A percentile compares a stretch with the other conserved stretches of the same genome.
phyloP scores from a whole-genome alignment of 2,888 invertebrate genomes.

The Drosophila lacicola region DNA sequence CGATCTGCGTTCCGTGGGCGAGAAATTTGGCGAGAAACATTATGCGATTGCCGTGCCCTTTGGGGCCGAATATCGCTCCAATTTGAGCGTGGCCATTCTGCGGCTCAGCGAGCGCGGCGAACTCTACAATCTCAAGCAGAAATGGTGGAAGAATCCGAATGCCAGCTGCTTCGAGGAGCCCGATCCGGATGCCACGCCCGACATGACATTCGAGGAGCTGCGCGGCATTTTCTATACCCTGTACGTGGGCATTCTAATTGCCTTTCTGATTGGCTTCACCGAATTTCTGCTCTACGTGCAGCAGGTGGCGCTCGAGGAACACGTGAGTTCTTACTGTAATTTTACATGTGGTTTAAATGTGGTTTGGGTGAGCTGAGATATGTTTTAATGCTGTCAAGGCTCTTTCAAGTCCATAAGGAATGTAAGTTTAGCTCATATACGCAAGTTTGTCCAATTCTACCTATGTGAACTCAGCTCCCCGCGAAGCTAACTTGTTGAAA shows the following conservation, averaged over 20 bases:
- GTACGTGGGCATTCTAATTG: constrained; percentile 89
- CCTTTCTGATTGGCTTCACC: constrained; percentile 90
- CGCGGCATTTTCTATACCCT: constrained; percentile 96
- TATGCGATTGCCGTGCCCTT: constrained; percentile 97
- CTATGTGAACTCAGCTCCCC: neutral
- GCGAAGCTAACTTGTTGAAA: neutral
- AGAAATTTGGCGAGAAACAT: constrained; percentile 94
- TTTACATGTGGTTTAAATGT: too few relatives aligned
- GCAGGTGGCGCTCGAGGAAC: constrained; percentile 91
- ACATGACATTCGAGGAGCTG: constrained; percentile 87
- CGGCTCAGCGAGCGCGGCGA: constrained; percentile 95
- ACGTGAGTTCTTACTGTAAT: constrained; percentile 88
- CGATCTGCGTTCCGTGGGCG: constrained; percentile 91
- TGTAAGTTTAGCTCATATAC: neutral
- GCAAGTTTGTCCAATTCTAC: neutral
- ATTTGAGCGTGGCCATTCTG: constrained; percentile 94
- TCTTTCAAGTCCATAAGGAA: too few relatives aligned
- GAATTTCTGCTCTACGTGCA: constrained; percentile 94
- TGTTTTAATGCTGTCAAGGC: too few relatives aligned
- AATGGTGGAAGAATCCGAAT: constrained; percentile 94
- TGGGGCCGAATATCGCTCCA: constrained; percentile 90
- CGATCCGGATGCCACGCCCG: constrained; percentile 59
- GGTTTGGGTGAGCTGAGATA: too few relatives aligned
- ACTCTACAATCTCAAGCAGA: constrained; percentile 92
- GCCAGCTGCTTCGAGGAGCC: constrained; percentile 75